These are phyloP conservation scores for Notoglanidium macrostoma DNA, from an alignment of 2,797 vertebrate species.

Conservation along the genomic window DNA sequence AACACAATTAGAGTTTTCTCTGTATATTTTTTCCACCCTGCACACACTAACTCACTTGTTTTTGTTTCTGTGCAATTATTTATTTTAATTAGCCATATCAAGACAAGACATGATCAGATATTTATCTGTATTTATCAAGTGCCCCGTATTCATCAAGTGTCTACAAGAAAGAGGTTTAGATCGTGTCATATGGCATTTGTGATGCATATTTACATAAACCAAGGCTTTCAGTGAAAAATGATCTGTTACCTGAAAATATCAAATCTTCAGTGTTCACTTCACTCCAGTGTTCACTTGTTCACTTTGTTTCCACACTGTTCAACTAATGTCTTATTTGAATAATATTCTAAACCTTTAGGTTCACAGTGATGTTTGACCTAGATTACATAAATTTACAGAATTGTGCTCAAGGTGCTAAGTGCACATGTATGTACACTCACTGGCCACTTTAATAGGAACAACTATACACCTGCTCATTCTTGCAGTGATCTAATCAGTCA, in stretches of 20 bases:
- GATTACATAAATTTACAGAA: background rate
- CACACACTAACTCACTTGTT: background rate
- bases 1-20: constrained; percentile 15
- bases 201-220: background rate
- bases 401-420: background rate
- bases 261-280: background rate
- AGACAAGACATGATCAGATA: background rate
- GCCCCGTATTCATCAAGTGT: background rate
- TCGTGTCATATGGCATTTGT: background rate
- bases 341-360: background rate
- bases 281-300: background rate
- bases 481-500: background rate
- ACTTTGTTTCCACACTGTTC: background rate
- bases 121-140: background rate
- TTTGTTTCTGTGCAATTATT: background rate
- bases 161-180: background rate
- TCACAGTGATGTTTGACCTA: background rate
- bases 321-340: background rate
- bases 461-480: background rate
- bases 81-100: background rate
- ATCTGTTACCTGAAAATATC: background rate
- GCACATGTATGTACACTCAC: background rate
- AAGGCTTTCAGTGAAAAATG: background rate
- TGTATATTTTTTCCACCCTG: background rate
- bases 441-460: background rate